Evolutionary conservation across 30 jellyfish, hydroid and myxozoan species (phyloP).

Genomic region (Mastigias papua): DNA sequence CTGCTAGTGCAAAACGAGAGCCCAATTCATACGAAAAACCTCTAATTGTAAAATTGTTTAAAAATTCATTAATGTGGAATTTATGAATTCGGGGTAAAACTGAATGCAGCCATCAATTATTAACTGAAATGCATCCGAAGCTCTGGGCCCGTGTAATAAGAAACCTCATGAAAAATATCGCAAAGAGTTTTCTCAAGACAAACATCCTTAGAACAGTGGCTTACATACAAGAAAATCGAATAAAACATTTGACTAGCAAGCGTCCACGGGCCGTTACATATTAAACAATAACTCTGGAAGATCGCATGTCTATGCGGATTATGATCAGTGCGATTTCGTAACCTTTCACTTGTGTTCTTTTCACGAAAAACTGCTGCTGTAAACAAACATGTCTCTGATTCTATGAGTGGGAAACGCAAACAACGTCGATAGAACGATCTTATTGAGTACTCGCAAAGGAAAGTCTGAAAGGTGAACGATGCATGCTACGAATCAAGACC

Average conservation of each 20-base stretch:
- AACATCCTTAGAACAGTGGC: background rate
- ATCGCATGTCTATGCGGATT: conserved; percentile 27
- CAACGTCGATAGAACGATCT: background rate
- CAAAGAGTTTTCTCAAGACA: background rate
- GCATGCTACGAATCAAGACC: no score
- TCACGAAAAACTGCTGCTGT: background rate
- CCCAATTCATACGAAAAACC: conserved; percentile 43
- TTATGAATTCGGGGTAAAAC: conserved; percentile 35
- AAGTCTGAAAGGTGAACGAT: background rate
- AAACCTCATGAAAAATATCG: background rate
- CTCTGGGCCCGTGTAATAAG: background rate
- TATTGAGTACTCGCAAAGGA: background rate
- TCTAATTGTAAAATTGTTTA: conserved; percentile 27
- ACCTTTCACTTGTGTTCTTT: background rate
- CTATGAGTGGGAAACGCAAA: background rate
- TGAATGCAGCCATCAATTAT: conserved; percentile 24
- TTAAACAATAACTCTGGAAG: background rate
- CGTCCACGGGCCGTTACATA: background rate
- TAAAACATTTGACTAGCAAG: background rate
- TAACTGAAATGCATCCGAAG: background rate
- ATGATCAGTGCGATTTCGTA: background rate
- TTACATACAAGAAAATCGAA: background rate
- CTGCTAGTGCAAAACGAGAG: conserved; percentile 31
- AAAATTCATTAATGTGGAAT: conserved; percentile 51
- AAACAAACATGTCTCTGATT: conserved; percentile 5